Conservation (phyloP, 2,113 vertebrate genomes). For the Chaenocephalus aceratus region DNA sequence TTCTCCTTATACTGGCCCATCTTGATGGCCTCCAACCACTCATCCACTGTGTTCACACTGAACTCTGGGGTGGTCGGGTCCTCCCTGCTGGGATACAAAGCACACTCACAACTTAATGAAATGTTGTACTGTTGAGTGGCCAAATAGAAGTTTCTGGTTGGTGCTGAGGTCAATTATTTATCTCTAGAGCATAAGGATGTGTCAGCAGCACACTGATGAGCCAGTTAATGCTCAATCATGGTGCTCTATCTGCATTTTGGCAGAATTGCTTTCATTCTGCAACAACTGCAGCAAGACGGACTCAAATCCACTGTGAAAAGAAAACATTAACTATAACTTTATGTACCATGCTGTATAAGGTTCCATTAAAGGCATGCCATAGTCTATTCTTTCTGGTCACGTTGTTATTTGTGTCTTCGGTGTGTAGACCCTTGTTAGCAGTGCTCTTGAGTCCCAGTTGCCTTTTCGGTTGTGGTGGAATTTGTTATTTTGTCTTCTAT, state of each 20-base stretch:
- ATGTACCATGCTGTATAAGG: not conserved
- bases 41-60: constrained; percentile 85
- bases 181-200: not conserved
- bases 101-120: constrained; percentile 48
- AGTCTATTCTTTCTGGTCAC: constrained; percentile 2
- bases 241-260: constrained; percentile 17
- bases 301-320: constrained; percentile 26
- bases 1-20: constrained; percentile 88
- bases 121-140: constrained; percentile 10
- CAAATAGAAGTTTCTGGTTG: constrained; percentile 15
- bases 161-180: not conserved
- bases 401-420: not conserved
- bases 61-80: constrained; percentile 84
- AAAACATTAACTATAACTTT: constrained; percentile 31
- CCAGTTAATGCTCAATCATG: constrained; percentile 5
- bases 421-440: not conserved
- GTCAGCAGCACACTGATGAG: not conserved
- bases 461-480: constrained; percentile 16
- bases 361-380: not conserved
- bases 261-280: constrained; percentile 18
- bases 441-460: constrained; percentile 7
- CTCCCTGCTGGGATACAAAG: constrained; percentile 77
- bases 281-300: constrained; percentile 6
- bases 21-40: constrained; percentile 88
- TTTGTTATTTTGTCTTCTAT: constrained; percentile 13